Evolutionary conservation across 2,888 invertebrate species (phyloP).

Genomic region (Heliconius erato): DNA sequence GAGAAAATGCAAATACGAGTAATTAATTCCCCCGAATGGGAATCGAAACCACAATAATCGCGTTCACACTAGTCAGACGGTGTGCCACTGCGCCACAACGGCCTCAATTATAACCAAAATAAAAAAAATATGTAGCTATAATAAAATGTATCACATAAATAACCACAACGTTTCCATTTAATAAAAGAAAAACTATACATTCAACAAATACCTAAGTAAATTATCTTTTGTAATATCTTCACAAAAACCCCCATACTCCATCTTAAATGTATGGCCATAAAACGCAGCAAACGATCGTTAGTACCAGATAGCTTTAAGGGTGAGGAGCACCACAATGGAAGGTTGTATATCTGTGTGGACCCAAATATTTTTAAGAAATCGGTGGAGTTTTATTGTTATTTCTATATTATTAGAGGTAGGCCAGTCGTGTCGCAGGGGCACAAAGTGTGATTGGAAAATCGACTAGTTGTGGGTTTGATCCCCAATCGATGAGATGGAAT

Average conservation of each 20-base stretch:
- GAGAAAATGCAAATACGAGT: too few species aligned
- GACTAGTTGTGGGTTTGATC: too few species aligned
- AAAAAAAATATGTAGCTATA: not conserved
- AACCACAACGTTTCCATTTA: not conserved
- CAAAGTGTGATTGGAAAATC: too few species aligned
- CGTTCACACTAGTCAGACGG: not conserved
- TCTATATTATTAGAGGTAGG: not conserved
- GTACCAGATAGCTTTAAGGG: constrained; percentile 48
- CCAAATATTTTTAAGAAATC: constrained; percentile 2
- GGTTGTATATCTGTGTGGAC: constrained; percentile 3
- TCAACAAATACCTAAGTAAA: constrained; percentile 29
- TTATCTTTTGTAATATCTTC: constrained; percentile 43
- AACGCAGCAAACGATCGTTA: constrained; percentile 55
- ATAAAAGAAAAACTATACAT: constrained; percentile 2
- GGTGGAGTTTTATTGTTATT: not conserved
- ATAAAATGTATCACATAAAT: not conserved
- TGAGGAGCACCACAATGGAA: constrained; percentile 26
- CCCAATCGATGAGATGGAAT: too few species aligned
- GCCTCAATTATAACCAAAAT: not conserved
- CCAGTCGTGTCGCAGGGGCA: too few species aligned
- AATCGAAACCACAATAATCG: not conserved
- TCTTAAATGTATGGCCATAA: constrained; percentile 53
- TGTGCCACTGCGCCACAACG: not conserved
- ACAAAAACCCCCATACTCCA: constrained; percentile 42
- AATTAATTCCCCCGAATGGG: not conserved